Conservation (phyloP, 2,888 invertebrate species). For the Choreutis nemorana region DNA sequence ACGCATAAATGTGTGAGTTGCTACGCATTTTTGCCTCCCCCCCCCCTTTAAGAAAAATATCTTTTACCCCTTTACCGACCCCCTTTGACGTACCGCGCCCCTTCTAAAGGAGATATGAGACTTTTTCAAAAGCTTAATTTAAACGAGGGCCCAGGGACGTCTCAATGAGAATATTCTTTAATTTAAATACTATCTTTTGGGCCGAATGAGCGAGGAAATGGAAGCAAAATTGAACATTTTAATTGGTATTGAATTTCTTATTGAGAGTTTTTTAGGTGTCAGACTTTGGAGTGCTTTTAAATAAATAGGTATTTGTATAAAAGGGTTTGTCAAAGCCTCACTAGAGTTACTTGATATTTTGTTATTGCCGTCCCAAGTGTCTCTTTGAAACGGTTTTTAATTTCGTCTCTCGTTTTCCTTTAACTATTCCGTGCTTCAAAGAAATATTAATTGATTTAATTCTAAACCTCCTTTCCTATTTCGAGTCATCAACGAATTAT, state of each 20-base stretch:
- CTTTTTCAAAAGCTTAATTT: slow-evolving; percentile 66
- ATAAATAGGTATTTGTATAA: slow-evolving; percentile 20
- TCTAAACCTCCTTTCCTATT: no score
- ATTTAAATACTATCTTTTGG: slow-evolving; percentile 59
- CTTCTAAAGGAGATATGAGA: slow-evolving; percentile 65
- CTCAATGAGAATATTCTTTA: slow-evolving; percentile 61
- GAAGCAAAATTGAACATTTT: slow-evolving; percentile 37
- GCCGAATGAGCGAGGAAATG: slow-evolving; percentile 24
- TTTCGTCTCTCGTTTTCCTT: no score
- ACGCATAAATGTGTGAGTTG: slow-evolving; percentile 58
- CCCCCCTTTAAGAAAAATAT: slow-evolving; percentile 27
- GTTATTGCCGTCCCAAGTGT: no score
- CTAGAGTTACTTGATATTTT: no score
- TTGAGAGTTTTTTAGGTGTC: slow-evolving; percentile 23
- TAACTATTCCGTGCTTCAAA: no score
- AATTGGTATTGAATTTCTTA: slow-evolving; percentile 66
- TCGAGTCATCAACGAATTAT: no score
- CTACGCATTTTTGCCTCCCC: slow-evolving; percentile 58
- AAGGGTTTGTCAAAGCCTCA: no score
- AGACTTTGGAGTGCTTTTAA: slow-evolving; percentile 20
- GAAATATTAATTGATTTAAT: no score
- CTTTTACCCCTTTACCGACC: slow-evolving; percentile 43
- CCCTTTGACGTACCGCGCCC: slow-evolving; percentile 57
- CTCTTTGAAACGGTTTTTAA: no score
- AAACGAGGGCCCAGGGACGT: slow-evolving; percentile 56